These are phyloP conservation scores for Chrysochloris asiatica DNA, from an alignment of 2,113 vertebrate species.

Conservation along the genomic window DNA sequence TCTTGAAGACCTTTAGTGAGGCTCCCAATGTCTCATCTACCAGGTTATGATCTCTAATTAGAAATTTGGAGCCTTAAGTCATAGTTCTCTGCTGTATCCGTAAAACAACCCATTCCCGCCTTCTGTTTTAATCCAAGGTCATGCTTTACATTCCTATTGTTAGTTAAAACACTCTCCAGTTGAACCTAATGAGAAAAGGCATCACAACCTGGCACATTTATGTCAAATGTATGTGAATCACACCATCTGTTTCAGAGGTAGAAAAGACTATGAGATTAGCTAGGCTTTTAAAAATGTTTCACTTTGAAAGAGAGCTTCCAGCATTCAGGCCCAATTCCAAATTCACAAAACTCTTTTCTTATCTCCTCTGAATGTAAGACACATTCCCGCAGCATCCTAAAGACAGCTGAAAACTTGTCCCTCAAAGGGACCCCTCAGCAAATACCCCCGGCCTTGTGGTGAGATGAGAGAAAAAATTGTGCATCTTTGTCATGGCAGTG, in stretches of 20 bases:
- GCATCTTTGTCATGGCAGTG: background rate
- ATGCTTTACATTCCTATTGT: background rate
- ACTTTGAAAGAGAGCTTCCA: background rate
- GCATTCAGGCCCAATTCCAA: background rate
- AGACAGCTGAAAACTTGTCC: background rate
- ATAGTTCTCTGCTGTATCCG: background rate
- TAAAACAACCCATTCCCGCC: background rate
- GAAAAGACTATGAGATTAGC: constrained; percentile 46
- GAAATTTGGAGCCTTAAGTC: constrained; percentile 33
- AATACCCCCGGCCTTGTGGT: background rate
- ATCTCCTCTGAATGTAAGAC: background rate
- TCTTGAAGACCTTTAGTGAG: background rate
- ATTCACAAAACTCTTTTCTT: background rate
- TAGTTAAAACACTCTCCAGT: background rate
- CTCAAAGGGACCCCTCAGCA: background rate
- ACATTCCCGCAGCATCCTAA: background rate
- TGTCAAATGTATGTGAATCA: constrained; percentile 52
- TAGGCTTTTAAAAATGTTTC: background rate
- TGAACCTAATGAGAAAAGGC: constrained; percentile 1
- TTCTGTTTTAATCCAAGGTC: constrained; percentile 35
- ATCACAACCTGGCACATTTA: constrained; percentile 2
- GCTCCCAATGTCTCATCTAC: background rate
- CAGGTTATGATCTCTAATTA: background rate
- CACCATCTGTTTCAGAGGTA: constrained; percentile 52
- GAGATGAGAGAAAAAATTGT: background rate